Percentiles rank a stretch among this genome's conserved stretches.
Evolutionary conservation across 2,113 vertebrate species (phyloP).

Genomic region (Xenotilapia longispinis): DNA sequence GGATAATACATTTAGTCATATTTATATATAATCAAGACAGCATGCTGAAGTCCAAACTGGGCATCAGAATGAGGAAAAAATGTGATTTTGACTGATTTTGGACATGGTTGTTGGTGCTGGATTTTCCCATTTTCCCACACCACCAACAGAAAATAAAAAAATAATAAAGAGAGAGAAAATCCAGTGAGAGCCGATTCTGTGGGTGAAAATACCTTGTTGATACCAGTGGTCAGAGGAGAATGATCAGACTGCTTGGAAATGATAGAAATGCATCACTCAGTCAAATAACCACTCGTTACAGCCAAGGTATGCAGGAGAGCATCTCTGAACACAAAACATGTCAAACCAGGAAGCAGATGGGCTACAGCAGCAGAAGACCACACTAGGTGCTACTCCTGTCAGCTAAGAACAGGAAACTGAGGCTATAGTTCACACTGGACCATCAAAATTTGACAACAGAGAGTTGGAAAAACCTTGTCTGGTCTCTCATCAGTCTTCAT

Average conservation of each 20-base stretch:
- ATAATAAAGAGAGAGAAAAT: not conserved
- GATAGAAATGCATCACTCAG: not conserved
- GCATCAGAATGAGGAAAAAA: not conserved
- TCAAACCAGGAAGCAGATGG: not conserved
- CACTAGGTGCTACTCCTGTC: not conserved
- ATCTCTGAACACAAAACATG: not conserved
- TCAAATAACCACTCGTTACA: not conserved
- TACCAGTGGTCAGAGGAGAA: not conserved
- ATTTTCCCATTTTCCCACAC: not conserved
- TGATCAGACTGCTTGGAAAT: not conserved
- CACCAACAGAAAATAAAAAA: not conserved
- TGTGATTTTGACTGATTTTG: not conserved
- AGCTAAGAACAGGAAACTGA: not conserved
- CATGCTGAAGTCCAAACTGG: not conserved
- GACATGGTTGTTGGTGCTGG: not conserved
- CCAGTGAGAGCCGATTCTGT: rapidly evolving
- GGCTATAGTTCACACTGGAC: not conserved
- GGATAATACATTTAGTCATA: not conserved
- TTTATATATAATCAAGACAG: not conserved
- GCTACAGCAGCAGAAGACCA: not conserved
- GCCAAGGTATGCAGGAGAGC: not conserved
- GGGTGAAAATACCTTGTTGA: not conserved
- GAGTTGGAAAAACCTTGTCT: not conserved
- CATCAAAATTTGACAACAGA: not conserved
- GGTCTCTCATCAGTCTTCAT: not conserved